These are phyloP conservation scores for Bombus soroeensis DNA, from an alignment of 1,140 invertebrate species.

Conservation along the genomic window DNA sequence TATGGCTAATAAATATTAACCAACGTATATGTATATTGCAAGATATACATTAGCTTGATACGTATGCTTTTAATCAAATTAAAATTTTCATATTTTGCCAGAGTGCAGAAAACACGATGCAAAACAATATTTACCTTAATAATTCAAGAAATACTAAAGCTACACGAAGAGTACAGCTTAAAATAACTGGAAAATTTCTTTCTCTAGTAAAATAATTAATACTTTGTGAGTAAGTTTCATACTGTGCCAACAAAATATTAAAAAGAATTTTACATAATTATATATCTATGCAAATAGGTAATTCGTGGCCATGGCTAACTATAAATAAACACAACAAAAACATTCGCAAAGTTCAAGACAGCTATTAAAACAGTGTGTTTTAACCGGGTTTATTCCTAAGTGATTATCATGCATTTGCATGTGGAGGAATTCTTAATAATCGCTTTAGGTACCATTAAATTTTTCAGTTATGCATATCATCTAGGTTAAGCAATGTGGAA, in stretches of 20 bases:
- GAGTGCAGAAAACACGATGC: neutral
- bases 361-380: too few relatives aligned
- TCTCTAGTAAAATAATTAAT: neutral
- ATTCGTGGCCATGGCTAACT: neutral
- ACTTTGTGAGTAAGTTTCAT: neutral
- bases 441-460: conserved; percentile 3
- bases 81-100: neutral
- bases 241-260: too few relatives aligned
- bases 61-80: neutral
- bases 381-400: too few relatives aligned
- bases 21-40: neutral
- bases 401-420: conserved; percentile 4
- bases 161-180: neutral
- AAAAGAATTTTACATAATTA: too few relatives aligned
- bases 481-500: neutral
- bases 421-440: conserved; percentile 3
- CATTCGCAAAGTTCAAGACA: neutral
- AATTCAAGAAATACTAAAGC: neutral
- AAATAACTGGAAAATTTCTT: neutral
- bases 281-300: neutral
- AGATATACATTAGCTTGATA: neutral
- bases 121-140: neutral
- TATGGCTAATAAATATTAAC: neutral
- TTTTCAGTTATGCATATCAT: neutral
- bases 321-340: neutral